Percentiles rank a stretch among this genome's conserved stretches.
Conservation (phyloP, 1,140 invertebrate species). For the Gerris buenoi region DNA sequence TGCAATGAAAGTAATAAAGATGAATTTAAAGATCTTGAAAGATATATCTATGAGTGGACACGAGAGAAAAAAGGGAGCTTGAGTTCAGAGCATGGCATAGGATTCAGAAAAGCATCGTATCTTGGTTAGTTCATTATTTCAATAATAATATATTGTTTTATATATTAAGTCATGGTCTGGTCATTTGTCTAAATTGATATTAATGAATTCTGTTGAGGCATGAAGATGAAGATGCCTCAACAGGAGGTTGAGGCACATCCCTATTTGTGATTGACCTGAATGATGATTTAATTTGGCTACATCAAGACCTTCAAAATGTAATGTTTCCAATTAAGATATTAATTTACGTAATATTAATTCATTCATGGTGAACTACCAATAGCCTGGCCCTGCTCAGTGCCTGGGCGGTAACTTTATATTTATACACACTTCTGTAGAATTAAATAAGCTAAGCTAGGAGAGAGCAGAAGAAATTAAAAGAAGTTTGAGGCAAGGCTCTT, state of each 20-base stretch:
- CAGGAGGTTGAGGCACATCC: background rate
- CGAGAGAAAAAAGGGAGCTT: conserved; percentile 69
- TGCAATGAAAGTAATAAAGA: conserved; percentile 50
- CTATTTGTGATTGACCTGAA: background rate
- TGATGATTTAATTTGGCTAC: background rate
- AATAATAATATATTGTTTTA: background rate
- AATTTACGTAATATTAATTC: too few species aligned
- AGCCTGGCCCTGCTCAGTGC: too few species aligned
- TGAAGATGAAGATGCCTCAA: background rate
- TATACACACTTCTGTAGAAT: too few species aligned
- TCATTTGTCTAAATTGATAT: background rate
- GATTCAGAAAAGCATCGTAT: conserved; percentile 74
- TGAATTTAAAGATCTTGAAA: conserved; percentile 59
- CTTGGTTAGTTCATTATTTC: conserved; percentile 46
- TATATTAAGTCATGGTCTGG: background rate
- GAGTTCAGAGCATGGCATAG: conserved; percentile 90
- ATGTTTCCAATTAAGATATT: too few species aligned
- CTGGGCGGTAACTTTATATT: too few species aligned
- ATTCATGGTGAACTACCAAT: too few species aligned
- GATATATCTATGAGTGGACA: conserved; percentile 79
- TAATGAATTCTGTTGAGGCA: background rate
- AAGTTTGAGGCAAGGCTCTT: too few species aligned
- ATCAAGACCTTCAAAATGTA: background rate
- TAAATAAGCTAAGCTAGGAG: too few species aligned
- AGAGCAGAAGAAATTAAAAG: too few species aligned